A percentile compares a stretch with the other conserved stretches of the same genome.
Evolutionary conservation across 30 jellyfish, hydroid and myxozoan species (phyloP).

Genomic region (Cassiopea xamachana): DNA sequence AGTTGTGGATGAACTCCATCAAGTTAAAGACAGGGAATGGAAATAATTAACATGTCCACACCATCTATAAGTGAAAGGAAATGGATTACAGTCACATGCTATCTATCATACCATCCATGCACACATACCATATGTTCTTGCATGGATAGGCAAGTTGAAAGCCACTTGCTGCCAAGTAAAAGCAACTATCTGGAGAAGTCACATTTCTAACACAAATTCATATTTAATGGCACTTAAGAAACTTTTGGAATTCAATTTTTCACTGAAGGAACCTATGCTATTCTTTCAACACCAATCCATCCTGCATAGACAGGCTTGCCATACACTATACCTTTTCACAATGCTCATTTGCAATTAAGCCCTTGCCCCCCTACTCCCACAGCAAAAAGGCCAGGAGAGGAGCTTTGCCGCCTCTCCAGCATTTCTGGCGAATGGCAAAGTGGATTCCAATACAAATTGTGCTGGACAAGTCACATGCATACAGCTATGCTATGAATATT

Average conservation of each 20-base stretch:
- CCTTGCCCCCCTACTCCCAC: background rate
- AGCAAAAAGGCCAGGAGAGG: background rate
- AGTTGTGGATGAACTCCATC: background rate
- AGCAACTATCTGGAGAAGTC: too few species aligned
- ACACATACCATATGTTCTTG: too few species aligned
- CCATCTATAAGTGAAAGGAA: background rate
- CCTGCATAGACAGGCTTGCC: background rate
- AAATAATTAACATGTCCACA: background rate
- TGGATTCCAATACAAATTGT: background rate
- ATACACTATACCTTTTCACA: background rate
- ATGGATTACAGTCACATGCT: background rate
- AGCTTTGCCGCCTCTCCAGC: background rate
- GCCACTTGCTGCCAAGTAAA: too few species aligned
- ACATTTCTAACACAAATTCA: too few species aligned
- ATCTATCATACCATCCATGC: too few species aligned
- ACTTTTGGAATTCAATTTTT: too few species aligned
- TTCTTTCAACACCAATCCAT: background rate
- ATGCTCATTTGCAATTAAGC: background rate
- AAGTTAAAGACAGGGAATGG: background rate
- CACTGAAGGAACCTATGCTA: background rate
- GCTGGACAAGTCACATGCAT: background rate
- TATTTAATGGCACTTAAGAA: too few species aligned
- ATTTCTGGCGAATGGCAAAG: background rate
- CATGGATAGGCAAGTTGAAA: too few species aligned
- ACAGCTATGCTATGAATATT: background rate